phyloP scores from a whole-genome alignment of 2,888 invertebrate genomes.

The Chydorus sphaericus region DNA sequence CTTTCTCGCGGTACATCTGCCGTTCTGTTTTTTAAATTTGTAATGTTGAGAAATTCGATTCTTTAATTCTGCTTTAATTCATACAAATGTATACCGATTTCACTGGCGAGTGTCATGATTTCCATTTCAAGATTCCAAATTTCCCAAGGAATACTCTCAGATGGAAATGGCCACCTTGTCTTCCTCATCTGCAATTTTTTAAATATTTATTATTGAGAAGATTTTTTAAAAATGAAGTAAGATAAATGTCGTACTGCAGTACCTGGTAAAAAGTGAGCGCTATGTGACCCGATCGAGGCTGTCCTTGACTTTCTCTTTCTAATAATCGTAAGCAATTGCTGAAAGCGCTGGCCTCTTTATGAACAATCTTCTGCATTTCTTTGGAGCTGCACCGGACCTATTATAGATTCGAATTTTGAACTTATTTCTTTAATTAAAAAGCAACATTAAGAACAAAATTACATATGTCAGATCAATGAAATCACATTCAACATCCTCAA shows the following conservation, averaged over 20 bases:
- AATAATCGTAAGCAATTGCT: constrained; percentile 28
- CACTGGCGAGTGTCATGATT: constrained; percentile 66
- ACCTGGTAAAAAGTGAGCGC: constrained; percentile 92
- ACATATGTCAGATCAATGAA: constrained; percentile 95
- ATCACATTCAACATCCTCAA: constrained; percentile 93
- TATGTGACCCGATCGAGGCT: constrained; percentile 56
- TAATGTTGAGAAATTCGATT: no score
- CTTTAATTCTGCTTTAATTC: neutral
- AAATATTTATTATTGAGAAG: no score
- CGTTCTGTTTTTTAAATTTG: constrained; percentile 42
- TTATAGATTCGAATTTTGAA: no score
- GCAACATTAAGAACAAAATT: no score
- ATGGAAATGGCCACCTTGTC: constrained; percentile 74
- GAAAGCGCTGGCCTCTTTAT: constrained; percentile 46
- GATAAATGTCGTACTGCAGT: no score
- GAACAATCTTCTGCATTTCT: constrained; percentile 31
- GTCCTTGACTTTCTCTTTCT: no score
- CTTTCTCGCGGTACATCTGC: constrained; percentile 70
- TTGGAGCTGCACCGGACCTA: constrained; percentile 62
- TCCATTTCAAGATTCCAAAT: constrained; percentile 92
- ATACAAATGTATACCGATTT: constrained; percentile 45
- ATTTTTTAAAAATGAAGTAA: no score
- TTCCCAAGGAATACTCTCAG: constrained; percentile 94
- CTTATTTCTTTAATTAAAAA: no score
- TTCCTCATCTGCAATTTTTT: no score